phyloP scores from a whole-genome alignment of 2,888 invertebrate genomes.

The Globia sparganii region DNA sequence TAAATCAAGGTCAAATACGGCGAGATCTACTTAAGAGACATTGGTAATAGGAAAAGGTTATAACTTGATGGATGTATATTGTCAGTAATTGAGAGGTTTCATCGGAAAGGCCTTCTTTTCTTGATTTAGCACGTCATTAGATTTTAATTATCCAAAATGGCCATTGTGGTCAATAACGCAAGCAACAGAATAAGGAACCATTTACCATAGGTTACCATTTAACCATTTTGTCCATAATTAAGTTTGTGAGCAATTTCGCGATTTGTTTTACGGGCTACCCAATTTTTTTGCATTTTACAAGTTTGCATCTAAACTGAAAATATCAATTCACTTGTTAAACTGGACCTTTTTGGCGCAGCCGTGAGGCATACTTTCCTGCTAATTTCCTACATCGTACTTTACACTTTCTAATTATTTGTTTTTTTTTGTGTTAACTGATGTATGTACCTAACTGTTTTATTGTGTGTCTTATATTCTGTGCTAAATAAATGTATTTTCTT shows the following conservation, averaged over 20 bases:
- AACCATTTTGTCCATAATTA: neutral
- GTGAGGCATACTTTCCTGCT: too few relatives aligned
- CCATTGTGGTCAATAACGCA: neutral
- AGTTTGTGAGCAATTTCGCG: neutral
- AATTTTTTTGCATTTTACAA: neutral
- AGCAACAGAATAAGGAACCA: too few relatives aligned
- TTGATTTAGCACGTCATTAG: neutral
- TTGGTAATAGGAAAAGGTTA: constrained; percentile 4
- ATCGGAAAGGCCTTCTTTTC: neutral
- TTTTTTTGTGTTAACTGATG: too few relatives aligned
- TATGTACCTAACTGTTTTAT: too few relatives aligned
- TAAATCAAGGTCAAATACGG: constrained; percentile 22
- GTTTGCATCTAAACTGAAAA: neutral
- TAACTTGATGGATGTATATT: neutral
- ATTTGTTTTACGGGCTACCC: too few relatives aligned
- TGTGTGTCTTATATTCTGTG: too few relatives aligned
- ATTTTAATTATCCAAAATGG: neutral
- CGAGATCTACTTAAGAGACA: neutral
- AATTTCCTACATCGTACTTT: too few relatives aligned
- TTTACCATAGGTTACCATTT: too few relatives aligned
- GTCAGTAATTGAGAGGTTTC: neutral
- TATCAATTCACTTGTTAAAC: neutral
- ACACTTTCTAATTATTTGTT: too few relatives aligned
- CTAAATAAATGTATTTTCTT: too few relatives aligned
- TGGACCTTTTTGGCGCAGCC: too few relatives aligned